Percentiles rank a stretch among this genome's conserved stretches.
phyloP scores from a whole-genome alignment of 1,140 invertebrate genomes.

The Trichoplusia ni region DNA sequence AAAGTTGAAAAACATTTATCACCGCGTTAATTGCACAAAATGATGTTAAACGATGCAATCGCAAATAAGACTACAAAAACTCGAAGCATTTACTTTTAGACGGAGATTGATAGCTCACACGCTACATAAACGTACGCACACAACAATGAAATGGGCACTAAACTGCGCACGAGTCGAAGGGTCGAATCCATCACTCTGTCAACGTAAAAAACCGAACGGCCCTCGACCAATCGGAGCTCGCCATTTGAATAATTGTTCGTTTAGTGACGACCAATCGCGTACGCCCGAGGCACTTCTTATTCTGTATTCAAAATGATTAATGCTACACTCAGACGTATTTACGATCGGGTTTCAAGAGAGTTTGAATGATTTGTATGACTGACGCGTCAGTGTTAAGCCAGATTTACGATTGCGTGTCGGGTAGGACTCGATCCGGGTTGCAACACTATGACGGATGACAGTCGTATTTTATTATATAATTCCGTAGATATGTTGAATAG shows the following conservation, averaged over 20 bases:
- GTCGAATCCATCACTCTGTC: slow-evolving; percentile 69
- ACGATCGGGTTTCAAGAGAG: slow-evolving; percentile 61
- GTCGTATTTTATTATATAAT: slow-evolving; percentile 46
- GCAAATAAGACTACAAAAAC: slow-evolving; percentile 24
- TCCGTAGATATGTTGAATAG: slow-evolving; percentile 44
- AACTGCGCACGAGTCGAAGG: slow-evolving; percentile 72
- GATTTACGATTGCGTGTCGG: slow-evolving; percentile 70
- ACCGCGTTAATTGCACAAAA: slow-evolving; percentile 23
- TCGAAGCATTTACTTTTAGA: slow-evolving; percentile 32
- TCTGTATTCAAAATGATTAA: slow-evolving; percentile 69
- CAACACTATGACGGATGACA: slow-evolving; percentile 40
- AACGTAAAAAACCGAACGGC: slow-evolving; percentile 59
- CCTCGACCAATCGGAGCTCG: slow-evolving; percentile 57
- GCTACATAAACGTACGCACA: slow-evolving; percentile 41
- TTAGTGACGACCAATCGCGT: slow-evolving; percentile 61
- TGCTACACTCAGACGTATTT: slow-evolving; percentile 61
- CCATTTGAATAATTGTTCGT: slow-evolving; percentile 75
- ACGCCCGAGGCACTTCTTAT: slow-evolving; percentile 58
- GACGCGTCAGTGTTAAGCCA: slow-evolving; percentile 49
- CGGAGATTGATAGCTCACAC: slow-evolving; percentile 41
- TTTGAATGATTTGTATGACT: slow-evolving; percentile 72
- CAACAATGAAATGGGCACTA: slow-evolving; percentile 41
- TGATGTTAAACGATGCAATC: slow-evolving; percentile 22
- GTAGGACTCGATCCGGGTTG: slow-evolving; percentile 38
- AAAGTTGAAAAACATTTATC: slow-evolving; percentile 23